Evolutionary conservation across 1,140 invertebrate genomes (phyloP).

Genomic region (Chionoecetes opilio): DNA sequence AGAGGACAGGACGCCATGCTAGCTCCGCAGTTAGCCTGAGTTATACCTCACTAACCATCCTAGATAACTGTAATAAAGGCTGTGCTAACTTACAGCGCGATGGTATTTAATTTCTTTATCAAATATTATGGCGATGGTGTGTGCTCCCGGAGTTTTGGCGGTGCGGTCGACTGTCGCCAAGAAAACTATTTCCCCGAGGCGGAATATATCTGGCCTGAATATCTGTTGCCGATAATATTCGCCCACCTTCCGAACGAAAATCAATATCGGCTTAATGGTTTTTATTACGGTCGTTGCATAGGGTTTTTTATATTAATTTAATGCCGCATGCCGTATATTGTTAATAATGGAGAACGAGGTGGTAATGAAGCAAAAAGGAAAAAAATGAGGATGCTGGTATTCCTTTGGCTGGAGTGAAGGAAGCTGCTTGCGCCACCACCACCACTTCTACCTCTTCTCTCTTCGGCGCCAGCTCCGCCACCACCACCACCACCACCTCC

Average conservation of each 20-base stretch:
- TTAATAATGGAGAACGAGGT: constrained; percentile 32
- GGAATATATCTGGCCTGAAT: constrained; percentile 68
- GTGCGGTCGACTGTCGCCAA: constrained; percentile 47
- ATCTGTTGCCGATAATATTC: constrained; percentile 71
- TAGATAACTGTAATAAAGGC: constrained; percentile 78
- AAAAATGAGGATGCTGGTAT: constrained; percentile 4
- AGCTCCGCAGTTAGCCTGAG: constrained; percentile 69
- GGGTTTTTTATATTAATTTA: constrained; percentile 59
- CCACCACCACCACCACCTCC: background rate
- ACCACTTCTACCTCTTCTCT: background rate
- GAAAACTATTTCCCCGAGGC: constrained; percentile 52
- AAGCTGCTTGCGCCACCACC: background rate
- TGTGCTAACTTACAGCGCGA: constrained; percentile 61
- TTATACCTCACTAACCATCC: constrained; percentile 73
- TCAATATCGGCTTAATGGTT: constrained; percentile 74
- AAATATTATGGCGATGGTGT: constrained; percentile 66
- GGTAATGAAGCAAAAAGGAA: background rate
- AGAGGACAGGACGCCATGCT: constrained; percentile 66
- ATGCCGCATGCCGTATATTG: constrained; percentile 27
- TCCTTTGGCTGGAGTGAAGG: background rate
- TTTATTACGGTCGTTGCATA: constrained; percentile 64
- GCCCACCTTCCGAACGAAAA: constrained; percentile 65
- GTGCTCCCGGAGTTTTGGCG: background rate
- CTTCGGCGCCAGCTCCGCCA: background rate
- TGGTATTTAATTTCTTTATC: constrained; percentile 78